Evolutionary conservation across 2,888 invertebrate genomes (phyloP), one percentile per base, ranked within the genome.

Genomic region (Anthophora plumipes): DNA sequence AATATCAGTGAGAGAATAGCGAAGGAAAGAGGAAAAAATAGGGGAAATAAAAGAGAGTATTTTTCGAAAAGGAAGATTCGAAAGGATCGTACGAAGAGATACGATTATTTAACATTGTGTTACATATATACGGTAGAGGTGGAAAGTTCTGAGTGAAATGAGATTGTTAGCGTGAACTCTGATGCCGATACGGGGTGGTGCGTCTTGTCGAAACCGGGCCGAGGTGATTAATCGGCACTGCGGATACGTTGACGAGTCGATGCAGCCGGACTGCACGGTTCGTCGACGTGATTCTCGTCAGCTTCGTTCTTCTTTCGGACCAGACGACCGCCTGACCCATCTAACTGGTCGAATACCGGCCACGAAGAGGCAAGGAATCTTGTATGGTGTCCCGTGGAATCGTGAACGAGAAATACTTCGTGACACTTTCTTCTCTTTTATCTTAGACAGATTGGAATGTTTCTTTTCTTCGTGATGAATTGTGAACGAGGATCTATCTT

Each of bases 241-340:
- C 86, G 85, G 81, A 85, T 77, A 82, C 78, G 77, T 70, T 68
- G 85, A 80, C 85, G 81, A 85, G 86, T 83, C 84, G 81, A 82
- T 63, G 81, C 86, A 63, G 69, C 84, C 69, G 77, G 77, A 67
- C 68, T 71, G 83, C 72, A 70, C 70, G 76, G 63, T 76, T 76
- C 76, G 76, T 54, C 63, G 52, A 46, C 75, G 80, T 55, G 41
- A 80, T 84, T 80, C 71, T 68, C 68, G 71, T 50, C 57, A 54
- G 50, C 41, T 68, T 46, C 68, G 68, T 69, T 41, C 60, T 68
- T 46, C 63, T 52, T 66, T 39, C 25, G 25, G 41, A 20, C n/a
- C 48, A 43, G 66, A 66, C 41, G 31, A 59, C 77, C n/a, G 17
- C 2, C 22, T 1, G 59, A 59, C 31, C 22, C 6, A 31, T 4